Base-by-base conservation (phyloP, 2,113 vertebrate species). In the Ameiurus melas region DNA sequence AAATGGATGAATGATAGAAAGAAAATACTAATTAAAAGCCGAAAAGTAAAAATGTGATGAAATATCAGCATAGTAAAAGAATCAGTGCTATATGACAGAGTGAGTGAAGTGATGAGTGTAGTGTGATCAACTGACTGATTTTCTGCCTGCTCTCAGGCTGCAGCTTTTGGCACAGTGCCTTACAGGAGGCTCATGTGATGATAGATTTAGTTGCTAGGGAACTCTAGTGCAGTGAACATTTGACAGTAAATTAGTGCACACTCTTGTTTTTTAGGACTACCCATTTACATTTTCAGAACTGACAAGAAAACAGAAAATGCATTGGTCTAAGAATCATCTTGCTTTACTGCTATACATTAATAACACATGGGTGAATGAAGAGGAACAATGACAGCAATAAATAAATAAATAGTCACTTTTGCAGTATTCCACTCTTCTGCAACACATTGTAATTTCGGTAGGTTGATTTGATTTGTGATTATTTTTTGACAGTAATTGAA, bases 181-280 rank as follows among this genome's bases (percentile, higher is more conserved):
- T 81, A 19, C 30, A 81, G 55, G n/a, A 83, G 80, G 60, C 80
- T 25, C 10, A 3, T 25, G 70, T 73, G 70, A 73, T 1, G 73
- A 77, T 27, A 25, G 36, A 77, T 77, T 36, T 62, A 83, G 80
- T 83, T 83, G 36, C 55, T 82, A 62, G 80, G 80, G 9, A 83
- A 83, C 80, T 39, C 19, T 81, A 60, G 57, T 57, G 36, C 57
- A 60, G 80, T 60, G 80, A 83, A 13, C 12, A 83, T 39, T 82
- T 83, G 19, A 62, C 57, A 60, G 55, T 82, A 36, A 82, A 39
- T 60, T 60, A 39, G 30, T 36, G 55, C 16, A 30, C 30, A 30
- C 30, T 60, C 17, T 33, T 39, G 33, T 82, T 39, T 22, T 25
- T 60, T 82, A 33, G 27, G 20, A 75, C 6, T 22, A 75, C 9